phyloP scores from a whole-genome alignment of 2,113 vertebrate genomes.

The Odocoileus virginianus region DNA sequence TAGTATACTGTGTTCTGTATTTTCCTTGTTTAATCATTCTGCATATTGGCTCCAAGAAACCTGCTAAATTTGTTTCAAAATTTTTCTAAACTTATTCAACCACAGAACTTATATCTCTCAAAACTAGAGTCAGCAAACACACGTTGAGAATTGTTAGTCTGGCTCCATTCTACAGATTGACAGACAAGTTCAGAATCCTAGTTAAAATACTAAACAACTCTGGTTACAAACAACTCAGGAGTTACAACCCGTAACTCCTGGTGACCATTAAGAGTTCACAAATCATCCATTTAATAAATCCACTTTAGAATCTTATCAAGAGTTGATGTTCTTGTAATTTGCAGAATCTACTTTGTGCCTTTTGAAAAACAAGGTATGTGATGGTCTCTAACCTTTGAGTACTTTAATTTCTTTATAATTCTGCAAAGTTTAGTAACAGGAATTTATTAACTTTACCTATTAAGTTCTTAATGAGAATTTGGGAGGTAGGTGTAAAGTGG shows the following conservation, averaged over 20 bases:
- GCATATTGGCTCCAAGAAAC: neutral
- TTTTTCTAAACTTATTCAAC: neutral
- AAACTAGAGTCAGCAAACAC: neutral
- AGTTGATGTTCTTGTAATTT: neutral
- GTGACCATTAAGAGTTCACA: neutral
- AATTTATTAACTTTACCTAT: neutral
- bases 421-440: neutral
- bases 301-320: neutral
- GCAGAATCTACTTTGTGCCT: neutral
- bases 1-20: neutral
- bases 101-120: neutral
- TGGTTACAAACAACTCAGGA: neutral
- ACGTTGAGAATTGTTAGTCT: neutral
- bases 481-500: neutral
- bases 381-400: neutral
- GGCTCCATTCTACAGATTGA: neutral
- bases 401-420: constrained; percentile 4
- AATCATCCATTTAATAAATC: constrained; percentile 24
- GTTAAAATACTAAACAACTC: neutral
- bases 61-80: neutral
- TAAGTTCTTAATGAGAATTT: neutral
- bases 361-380: neutral
- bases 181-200: neutral
- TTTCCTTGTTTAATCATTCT: neutral
- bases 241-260: neutral